A percentile compares a stretch with the other conserved stretches of the same genome.
Evolutionary conservation across 2,113 vertebrate genomes (phyloP).

Genomic region (Suncus etruscus): DNA sequence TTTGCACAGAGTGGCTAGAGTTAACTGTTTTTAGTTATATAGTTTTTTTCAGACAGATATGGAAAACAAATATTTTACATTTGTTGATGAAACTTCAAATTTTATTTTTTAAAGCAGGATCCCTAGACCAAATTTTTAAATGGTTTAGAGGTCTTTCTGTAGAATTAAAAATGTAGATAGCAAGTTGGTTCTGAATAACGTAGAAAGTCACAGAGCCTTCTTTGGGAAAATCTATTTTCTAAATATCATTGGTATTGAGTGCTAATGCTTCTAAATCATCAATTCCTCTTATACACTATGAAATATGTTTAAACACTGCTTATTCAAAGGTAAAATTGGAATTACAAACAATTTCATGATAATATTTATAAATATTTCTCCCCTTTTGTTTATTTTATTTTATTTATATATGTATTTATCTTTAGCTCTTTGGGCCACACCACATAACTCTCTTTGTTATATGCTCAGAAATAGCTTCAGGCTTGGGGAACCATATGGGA

Average conservation of each 20-base stretch:
- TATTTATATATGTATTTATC: no score
- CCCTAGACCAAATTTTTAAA: slow-evolving; percentile 35
- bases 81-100: slow-evolving; percentile 55
- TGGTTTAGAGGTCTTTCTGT: slow-evolving; percentile 19
- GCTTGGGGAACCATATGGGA: no score
- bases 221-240: slow-evolving; percentile 60
- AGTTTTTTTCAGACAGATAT: slow-evolving; percentile 46
- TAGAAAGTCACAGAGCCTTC: slow-evolving; percentile 51
- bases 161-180: slow-evolving; percentile 57
- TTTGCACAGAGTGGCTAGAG: background rate
- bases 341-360: background rate
- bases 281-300: background rate
- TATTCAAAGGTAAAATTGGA: background rate
- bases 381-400: background rate
- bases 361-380: background rate
- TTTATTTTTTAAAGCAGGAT: slow-evolving; percentile 50
- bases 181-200: slow-evolving; percentile 56
- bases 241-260: slow-evolving; percentile 52
- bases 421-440: no score
- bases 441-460: no score
- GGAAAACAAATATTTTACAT: slow-evolving; percentile 32
- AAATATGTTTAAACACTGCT: background rate
- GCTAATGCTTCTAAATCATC: slow-evolving; percentile 13
- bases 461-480: no score
- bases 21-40: background rate